Evolutionary conservation across 1,140 invertebrate genomes (phyloP), one percentile per base, ranked within the genome.

Genomic region (Drosophila carrolli): DNA sequence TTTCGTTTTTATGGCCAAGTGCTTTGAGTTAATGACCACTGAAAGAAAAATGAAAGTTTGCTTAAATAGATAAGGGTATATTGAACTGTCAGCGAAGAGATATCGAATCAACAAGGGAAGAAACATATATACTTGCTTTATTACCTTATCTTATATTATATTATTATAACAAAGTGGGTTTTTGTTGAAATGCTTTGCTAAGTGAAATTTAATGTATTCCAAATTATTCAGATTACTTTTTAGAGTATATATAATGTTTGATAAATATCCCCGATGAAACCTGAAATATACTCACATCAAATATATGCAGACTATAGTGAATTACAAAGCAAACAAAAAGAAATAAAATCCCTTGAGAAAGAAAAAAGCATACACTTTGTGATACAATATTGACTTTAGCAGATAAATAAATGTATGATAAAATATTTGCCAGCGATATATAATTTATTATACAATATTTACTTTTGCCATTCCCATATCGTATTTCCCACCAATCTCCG

Each of bases 361-460:
- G 23, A 16, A 13, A 10, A 38, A 13, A 6, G 7, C 6, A 27
- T n/a, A 29, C 23, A 48, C 8, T n/a, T 48, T 50, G 14, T 50
- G 48, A 32, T 14, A 50, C 27, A 32, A 50, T 16, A 5, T 50
- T 50, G 32, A 13, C 13, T 48, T 29, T n/a, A 9, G 13, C 1
- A 29, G 32, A 51, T 35, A 51, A 16, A 53, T 6, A 53, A 37
- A 37, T n/a, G 10, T 37, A 16, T 37, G 50, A 53, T 32, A 53
- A 53, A 37, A 53, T 37, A 53, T 53, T 53, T 5, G 4, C n/a
- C 10, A 7, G 32, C 35, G 23, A 53, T 65, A 53, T 38, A 68
- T 48, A 37, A 68, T 56, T 68, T 71, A 48, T 43, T 71, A 50
- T 71, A 40, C 44, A 70, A 71, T 57, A 75, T 75, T 65, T 75